These are phyloP conservation scores for Pilophorus perplexus DNA, from an alignment of 2,888 invertebrate genomes.

Conservation along the genomic window DNA sequence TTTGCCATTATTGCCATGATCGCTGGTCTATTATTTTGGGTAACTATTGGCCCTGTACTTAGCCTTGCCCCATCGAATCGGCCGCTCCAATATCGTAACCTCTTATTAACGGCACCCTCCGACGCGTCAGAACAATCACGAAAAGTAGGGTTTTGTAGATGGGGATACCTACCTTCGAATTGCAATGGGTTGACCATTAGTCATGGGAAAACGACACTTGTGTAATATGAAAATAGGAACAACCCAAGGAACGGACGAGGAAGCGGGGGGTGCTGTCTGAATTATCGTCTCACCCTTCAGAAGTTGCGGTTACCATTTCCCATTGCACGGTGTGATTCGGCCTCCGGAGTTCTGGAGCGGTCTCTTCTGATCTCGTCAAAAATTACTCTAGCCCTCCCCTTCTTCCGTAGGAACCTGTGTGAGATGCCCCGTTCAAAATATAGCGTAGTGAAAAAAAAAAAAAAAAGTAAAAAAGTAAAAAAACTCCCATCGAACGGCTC, in stretches of 20 bases:
- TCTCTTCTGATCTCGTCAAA: constrained; percentile 1
- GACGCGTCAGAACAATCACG: too few relatives aligned
- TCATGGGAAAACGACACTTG: constrained; percentile 20
- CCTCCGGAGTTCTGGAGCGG: constrained; percentile 9
- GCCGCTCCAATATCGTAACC: too few relatives aligned
- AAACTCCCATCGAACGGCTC: constrained; percentile 5
- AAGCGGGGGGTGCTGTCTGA: background rate
- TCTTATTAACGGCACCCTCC: too few relatives aligned
- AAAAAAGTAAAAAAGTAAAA: background rate
- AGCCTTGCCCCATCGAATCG: too few relatives aligned
- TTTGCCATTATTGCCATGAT: too few relatives aligned
- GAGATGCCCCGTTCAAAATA: background rate
- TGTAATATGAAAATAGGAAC: constrained; percentile 10
- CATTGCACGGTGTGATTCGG: constrained; percentile 29
- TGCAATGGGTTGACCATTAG: constrained; percentile 2
- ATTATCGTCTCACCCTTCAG: background rate
- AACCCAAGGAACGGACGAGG: background rate
- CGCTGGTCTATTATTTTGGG: too few relatives aligned
- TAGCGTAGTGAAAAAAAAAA: background rate
- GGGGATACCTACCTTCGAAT: too few relatives aligned
- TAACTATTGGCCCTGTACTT: too few relatives aligned
- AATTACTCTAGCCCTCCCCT: constrained; percentile 1
- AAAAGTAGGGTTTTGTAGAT: too few relatives aligned
- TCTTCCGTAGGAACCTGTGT: background rate
- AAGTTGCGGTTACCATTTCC: constrained; percentile 15